These are phyloP conservation scores for Nasonia oneida DNA, from an alignment of 2,888 invertebrate genomes.

Conservation along the genomic window DNA sequence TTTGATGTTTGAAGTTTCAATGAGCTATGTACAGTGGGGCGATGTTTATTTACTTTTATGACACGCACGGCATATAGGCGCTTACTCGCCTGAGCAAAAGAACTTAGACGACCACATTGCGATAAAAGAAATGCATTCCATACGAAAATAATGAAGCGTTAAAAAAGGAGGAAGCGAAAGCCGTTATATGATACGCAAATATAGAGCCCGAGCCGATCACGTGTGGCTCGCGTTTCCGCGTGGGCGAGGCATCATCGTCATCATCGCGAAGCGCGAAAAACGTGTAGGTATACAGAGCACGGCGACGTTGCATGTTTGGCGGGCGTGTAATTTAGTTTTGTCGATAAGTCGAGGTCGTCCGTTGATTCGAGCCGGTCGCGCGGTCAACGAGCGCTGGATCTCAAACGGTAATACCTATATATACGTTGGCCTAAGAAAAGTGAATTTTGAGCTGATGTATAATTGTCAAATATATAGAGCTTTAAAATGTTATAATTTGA, in stretches of 20 bases:
- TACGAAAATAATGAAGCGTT: background rate
- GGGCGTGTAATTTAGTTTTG: conserved; percentile 32
- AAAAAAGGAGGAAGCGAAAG: background rate
- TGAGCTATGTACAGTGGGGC: too few relatives aligned
- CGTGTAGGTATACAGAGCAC: background rate
- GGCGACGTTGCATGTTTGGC: background rate
- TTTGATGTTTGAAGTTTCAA: too few relatives aligned
- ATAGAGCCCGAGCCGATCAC: background rate
- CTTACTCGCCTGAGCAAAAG: too few relatives aligned
- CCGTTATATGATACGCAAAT: background rate
- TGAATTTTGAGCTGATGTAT: background rate
- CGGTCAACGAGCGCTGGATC: background rate
- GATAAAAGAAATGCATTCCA: too few relatives aligned
- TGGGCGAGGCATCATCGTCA: background rate
- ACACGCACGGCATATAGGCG: too few relatives aligned
- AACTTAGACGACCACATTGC: too few relatives aligned
- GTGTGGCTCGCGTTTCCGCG: background rate
- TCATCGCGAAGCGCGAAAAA: background rate
- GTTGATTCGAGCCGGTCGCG: conserved; percentile 15
- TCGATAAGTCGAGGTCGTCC: conserved; percentile 45
- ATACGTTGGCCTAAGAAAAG: background rate
- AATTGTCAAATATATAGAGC: too few relatives aligned
- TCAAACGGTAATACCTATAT: too few relatives aligned
- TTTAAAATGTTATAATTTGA: too few relatives aligned
- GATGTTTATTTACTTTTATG: background rate